phyloP scores from a whole-genome alignment of 1,140 invertebrate genomes.

The Drosophila nikananu region DNA sequence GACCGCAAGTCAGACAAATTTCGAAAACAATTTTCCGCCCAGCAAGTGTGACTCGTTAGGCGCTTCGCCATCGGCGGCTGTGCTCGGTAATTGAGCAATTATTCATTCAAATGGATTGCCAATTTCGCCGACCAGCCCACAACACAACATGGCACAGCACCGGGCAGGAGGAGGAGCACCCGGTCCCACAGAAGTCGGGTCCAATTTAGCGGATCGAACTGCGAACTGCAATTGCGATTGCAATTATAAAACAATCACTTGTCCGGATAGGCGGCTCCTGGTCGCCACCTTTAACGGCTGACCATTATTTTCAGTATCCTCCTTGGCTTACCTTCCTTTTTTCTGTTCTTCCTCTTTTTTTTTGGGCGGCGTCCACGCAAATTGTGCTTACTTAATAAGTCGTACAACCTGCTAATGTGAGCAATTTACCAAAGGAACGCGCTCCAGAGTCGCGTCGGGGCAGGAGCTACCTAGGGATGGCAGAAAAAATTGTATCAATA shows the following conservation, averaged over 20 bases:
- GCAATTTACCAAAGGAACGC: constrained; percentile 84
- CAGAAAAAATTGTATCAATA: background rate
- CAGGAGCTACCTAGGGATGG: constrained; percentile 26
- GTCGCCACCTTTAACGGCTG: constrained; percentile 79
- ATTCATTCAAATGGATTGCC: constrained; percentile 85
- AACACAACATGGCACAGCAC: constrained; percentile 11
- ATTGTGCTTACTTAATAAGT: constrained; percentile 85
- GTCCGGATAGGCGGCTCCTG: constrained; percentile 73
- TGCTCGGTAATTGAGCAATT: constrained; percentile 83
- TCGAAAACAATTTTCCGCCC: constrained; percentile 67
- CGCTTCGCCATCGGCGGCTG: constrained; percentile 61
- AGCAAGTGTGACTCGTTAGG: constrained; percentile 73
- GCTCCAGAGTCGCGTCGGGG: constrained; percentile 35
- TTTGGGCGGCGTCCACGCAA: constrained; percentile 83
- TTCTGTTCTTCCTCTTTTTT: background rate
- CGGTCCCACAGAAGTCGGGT: constrained; percentile 25
- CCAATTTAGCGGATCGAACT: constrained; percentile 81
- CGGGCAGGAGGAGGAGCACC: constrained; percentile 4
- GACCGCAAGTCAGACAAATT: constrained; percentile 60
- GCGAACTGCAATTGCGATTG: constrained; percentile 81
- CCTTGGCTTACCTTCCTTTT: constrained; percentile 6
- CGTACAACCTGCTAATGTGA: constrained; percentile 85
- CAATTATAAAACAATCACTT: constrained; percentile 85
- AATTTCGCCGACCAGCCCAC: constrained; percentile 75
- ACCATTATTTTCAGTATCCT: constrained; percentile 73